Evolutionary conservation across 2,888 invertebrate species (phyloP), one percentile per base, ranked within the genome.

Genomic region (Lasioglossum villosulum): DNA sequence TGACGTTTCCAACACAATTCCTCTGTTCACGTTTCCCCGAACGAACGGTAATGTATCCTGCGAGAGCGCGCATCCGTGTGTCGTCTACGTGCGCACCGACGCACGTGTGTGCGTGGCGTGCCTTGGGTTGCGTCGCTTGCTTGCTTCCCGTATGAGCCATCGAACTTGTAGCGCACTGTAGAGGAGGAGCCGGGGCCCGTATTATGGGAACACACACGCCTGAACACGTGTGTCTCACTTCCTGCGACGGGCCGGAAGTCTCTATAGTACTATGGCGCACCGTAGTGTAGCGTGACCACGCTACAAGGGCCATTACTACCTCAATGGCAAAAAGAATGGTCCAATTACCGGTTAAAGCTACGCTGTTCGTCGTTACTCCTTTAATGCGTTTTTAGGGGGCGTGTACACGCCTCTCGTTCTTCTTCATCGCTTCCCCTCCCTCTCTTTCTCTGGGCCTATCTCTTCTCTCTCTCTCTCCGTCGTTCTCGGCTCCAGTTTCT

Each of bases 221-320:
- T 89, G 92, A 93, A 94, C 94, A 94, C 94, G 94, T 94, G 94
- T 94, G 94, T 93, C 92, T 93, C 93, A 92, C 94, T 94, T 94
- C 94, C 94, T 94, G 93, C 89, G 91, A 90, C 91, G 91, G 93
- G 91, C 94, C 94, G 94, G 94, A 94, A 94, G 94, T 94, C 94
- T 93, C 93, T 93, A 93, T 93, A 94, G 94, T 94, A 94, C 93
- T 93, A 93, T 92, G 91, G 92, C 92, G 92, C 91, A 91, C 91
- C 91, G 92, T 92, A 91, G 92, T 91, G 93, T 93, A 93, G 93
- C 94, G 92, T 93, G 93, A 94, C 92, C 93, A 92, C 91, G 92
- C 92, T 93, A 93, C 93, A 91, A 93, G 93, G 91, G 92, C 92
- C 93, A 93, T 94, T 93, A 93, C 93, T 91, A 92, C 92, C 91